phyloP scores from a whole-genome alignment of 2,797 vertebrate genomes.

The Zonotrichia albicollis region DNA sequence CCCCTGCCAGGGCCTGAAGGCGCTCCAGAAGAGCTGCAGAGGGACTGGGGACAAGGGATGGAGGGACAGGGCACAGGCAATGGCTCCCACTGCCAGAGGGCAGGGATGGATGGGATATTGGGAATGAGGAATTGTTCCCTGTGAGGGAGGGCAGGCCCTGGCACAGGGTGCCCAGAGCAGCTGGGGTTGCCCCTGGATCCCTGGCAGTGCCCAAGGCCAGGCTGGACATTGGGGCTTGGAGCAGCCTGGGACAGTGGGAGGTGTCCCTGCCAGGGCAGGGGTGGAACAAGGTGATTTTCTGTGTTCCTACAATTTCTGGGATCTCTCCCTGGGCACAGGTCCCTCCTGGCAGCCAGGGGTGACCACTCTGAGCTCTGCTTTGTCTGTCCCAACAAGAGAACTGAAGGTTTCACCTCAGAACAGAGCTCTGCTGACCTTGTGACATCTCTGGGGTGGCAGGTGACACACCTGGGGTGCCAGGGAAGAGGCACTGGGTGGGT shows the following conservation, averaged over 20 bases:
- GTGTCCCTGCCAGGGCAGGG: not conserved
- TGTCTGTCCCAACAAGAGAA: not conserved
- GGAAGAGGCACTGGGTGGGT: not conserved
- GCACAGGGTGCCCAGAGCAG: not conserved
- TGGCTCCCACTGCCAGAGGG: not conserved
- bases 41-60: not conserved
- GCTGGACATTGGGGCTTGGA: not conserved
- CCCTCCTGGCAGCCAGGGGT: not conserved
- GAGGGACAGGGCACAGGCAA: not conserved
- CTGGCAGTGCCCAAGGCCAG: not conserved
- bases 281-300: not conserved
- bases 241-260: not conserved
- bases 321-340: not conserved
- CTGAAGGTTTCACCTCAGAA: not conserved
- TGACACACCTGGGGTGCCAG: not conserved
- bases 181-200: not conserved
- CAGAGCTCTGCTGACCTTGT: not conserved
- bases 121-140: not conserved
- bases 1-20: fast-evolving
- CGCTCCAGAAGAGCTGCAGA: not conserved
- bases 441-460: not conserved
- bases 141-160: not conserved
- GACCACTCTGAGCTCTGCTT: not conserved
- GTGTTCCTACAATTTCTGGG: not conserved
- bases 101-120: not conserved